phyloP scores from a whole-genome alignment of 2,797 vertebrate species.

The Lacerta viridis region DNA sequence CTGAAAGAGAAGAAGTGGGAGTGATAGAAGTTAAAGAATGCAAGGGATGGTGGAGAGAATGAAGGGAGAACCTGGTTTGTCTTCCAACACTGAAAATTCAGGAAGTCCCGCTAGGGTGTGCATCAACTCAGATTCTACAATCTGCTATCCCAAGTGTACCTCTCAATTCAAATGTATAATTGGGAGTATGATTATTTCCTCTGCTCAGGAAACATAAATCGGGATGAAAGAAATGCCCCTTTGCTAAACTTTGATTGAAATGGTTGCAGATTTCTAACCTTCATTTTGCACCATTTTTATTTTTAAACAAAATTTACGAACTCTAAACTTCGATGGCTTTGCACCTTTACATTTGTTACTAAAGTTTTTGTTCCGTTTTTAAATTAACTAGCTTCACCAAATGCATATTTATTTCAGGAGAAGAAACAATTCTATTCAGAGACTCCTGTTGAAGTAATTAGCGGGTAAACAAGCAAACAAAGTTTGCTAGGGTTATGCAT shows the following conservation, averaged over 20 bases:
- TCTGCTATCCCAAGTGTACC: neutral
- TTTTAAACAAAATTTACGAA: neutral
- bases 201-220: neutral
- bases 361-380: neutral
- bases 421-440: neutral
- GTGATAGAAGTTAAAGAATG: neutral
- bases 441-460: neutral
- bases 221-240: neutral
- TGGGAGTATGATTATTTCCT: neutral
- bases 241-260: neutral
- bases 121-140: neutral
- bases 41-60: neutral
- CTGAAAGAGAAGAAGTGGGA: conserved; percentile 2
- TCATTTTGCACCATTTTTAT: neutral
- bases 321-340: neutral
- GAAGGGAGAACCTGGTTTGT: neutral
- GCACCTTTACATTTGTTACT: neutral
- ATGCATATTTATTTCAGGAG: neutral
- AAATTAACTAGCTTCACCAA: neutral
- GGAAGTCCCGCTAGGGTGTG: neutral
- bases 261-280: neutral
- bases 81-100: neutral
- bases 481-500: neutral
- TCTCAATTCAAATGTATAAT: neutral
- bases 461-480: neutral